phyloP scores from a whole-genome alignment of 2,113 vertebrate genomes.

The Anhinga anhinga region DNA sequence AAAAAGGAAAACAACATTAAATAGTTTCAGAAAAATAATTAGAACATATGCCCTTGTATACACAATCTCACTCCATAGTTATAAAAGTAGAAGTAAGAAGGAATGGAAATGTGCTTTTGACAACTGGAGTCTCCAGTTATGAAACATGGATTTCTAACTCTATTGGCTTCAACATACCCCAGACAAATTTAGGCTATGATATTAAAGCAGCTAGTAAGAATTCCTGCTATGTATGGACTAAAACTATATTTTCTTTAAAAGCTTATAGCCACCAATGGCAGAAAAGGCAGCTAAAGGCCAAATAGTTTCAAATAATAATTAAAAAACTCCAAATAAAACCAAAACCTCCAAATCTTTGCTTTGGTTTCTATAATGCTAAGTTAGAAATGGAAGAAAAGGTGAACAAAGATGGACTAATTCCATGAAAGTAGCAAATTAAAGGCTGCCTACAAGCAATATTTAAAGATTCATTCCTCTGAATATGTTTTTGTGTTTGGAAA shows the following conservation, averaged over 20 bases:
- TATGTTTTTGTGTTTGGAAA: background rate
- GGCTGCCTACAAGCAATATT: background rate
- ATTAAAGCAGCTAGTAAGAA: background rate
- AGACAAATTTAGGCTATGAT: background rate
- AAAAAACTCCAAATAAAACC: background rate
- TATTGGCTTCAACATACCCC: background rate
- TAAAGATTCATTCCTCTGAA: background rate
- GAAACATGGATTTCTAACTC: background rate
- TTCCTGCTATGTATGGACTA: background rate
- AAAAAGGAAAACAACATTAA: background rate
- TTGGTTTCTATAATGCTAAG: background rate
- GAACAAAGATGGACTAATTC: background rate
- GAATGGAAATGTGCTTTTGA: background rate
- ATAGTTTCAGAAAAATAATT: background rate
- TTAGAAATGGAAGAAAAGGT: background rate
- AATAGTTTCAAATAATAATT: background rate
- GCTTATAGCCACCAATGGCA: background rate
- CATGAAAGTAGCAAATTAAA: background rate
- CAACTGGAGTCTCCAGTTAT: background rate
- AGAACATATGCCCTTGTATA: background rate
- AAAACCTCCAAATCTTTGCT: rapidly evolving
- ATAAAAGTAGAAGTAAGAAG: background rate
- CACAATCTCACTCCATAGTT: background rate
- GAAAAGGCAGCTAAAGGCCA: background rate
- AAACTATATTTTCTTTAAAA: background rate